phyloP scores from a whole-genome alignment of 37 sponge, comb jelly and placozoan species.

The Lycopodina hypogea region DNA sequence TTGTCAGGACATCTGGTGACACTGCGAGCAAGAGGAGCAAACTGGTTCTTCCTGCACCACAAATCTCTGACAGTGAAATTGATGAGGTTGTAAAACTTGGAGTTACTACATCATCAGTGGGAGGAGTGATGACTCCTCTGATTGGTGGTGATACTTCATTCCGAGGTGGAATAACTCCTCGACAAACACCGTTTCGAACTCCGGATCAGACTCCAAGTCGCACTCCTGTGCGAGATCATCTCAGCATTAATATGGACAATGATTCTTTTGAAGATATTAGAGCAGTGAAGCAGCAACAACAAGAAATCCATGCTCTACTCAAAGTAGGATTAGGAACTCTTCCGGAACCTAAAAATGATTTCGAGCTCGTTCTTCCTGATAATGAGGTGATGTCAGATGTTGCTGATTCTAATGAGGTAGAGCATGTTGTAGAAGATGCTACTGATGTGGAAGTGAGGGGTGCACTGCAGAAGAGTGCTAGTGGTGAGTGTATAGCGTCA shows the following conservation, averaged over 20 bases:
- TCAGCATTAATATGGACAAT: constrained; percentile 74
- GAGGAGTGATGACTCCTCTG: background rate
- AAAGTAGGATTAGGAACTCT: constrained; percentile 74
- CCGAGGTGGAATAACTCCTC: background rate
- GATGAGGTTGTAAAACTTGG: constrained; percentile 96
- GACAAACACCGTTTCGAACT: constrained; percentile 67
- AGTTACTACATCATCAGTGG: background rate
- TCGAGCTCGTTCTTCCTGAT: constrained; percentile 93
- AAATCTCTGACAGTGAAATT: constrained; percentile 90
- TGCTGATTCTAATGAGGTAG: constrained; percentile 14
- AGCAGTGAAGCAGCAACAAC: constrained; percentile 37
- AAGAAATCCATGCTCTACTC: constrained; percentile 49
- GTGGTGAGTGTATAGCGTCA: constrained; percentile 22
- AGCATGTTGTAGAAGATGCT: constrained; percentile 61
- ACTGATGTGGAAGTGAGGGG: constrained; percentile 68
- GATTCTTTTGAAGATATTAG: constrained; percentile 2
- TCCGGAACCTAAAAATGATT: constrained; percentile 94
- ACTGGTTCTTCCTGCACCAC: constrained; percentile 94
- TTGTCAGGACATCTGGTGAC: constrained; percentile 25
- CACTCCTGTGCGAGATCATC: constrained; percentile 48
- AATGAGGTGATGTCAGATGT: constrained; percentile 31
- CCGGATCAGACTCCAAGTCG: constrained; percentile 17
- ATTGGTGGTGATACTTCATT: background rate
- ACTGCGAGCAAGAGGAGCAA: constrained; percentile 82
- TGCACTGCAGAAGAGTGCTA: constrained; percentile 28